These are phyloP conservation scores for Rhynchonema sp. DNA, from an alignment of 2,888 invertebrate genomes.

Conservation along the genomic window DNA sequence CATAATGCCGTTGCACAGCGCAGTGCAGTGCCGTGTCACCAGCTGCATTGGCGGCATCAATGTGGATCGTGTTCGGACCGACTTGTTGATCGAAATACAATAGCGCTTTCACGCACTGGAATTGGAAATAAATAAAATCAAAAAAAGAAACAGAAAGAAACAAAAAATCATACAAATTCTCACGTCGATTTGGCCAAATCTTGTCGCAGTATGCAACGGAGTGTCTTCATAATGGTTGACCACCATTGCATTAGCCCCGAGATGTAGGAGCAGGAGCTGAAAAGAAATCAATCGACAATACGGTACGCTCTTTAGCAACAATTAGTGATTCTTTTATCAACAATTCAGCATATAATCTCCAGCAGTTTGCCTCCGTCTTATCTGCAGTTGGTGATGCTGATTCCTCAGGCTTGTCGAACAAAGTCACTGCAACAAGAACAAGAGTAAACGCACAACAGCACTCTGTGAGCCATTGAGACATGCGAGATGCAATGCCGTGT, in stretches of 20 bases:
- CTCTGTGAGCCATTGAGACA: not conserved
- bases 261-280: not conserved
- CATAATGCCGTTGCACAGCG: not conserved
- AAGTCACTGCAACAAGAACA: too few species aligned
- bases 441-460: too few species aligned
- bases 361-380: too few species aligned
- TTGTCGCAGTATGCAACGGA: not conserved
- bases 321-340: too few species aligned
- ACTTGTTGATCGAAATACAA: not conserved
- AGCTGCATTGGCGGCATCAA: not conserved
- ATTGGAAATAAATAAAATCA: not conserved
- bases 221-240: not conserved
- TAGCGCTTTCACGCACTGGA: not conserved
- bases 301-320: too few species aligned
- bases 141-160: not conserved
- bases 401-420: too few species aligned
- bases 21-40: not conserved
- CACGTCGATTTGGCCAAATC: not conserved
- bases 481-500: conserved; percentile 4
- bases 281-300: too few species aligned
- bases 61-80: not conserved
- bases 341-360: too few species aligned
- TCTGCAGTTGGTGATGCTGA: too few species aligned
- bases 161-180: not conserved
- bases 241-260: not conserved